Evolutionary conservation across 1,140 invertebrate species (phyloP).

Genomic region (Pissodes strobi): DNA sequence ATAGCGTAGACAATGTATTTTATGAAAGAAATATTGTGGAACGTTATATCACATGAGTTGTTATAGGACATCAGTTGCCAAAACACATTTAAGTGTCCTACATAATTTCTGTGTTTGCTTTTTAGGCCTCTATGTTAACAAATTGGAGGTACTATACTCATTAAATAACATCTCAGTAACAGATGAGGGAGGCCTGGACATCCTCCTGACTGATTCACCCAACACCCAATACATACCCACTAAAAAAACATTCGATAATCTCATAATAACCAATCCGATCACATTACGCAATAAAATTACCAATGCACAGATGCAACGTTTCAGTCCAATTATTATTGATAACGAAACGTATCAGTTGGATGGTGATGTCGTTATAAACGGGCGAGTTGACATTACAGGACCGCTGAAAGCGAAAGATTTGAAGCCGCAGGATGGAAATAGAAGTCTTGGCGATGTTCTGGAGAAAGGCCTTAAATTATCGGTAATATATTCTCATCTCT

Average conservation of each 20-base stretch:
- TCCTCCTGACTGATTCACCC: constrained; percentile 51
- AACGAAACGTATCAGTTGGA: constrained; percentile 46
- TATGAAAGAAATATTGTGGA: too few species aligned
- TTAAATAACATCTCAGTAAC: constrained; percentile 56
- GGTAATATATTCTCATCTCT: not conserved
- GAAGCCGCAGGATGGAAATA: constrained; percentile 29
- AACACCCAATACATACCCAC: constrained; percentile 55
- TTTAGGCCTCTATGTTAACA: constrained; percentile 42
- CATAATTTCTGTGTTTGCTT: not conserved
- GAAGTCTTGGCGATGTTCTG: constrained; percentile 30
- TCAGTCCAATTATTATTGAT: constrained; percentile 55
- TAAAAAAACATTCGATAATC: constrained; percentile 53
- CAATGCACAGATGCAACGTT: constrained; percentile 51
- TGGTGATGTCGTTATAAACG: constrained; percentile 55
- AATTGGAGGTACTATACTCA: constrained; percentile 50
- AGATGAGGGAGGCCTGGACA: constrained; percentile 54
- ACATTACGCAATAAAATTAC: constrained; percentile 49
- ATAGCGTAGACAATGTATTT: too few species aligned
- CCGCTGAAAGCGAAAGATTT: constrained; percentile 50
- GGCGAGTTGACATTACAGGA: constrained; percentile 52
- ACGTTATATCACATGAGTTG: too few species aligned
- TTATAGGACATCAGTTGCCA: too few species aligned
- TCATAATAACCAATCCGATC: constrained; percentile 55
- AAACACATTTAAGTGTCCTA: too few species aligned
- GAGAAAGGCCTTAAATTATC: constrained; percentile 35